These are phyloP conservation scores for Peromyscus eremicus DNA, from an alignment of 2,797 vertebrate genomes.

Conservation along the genomic window DNA sequence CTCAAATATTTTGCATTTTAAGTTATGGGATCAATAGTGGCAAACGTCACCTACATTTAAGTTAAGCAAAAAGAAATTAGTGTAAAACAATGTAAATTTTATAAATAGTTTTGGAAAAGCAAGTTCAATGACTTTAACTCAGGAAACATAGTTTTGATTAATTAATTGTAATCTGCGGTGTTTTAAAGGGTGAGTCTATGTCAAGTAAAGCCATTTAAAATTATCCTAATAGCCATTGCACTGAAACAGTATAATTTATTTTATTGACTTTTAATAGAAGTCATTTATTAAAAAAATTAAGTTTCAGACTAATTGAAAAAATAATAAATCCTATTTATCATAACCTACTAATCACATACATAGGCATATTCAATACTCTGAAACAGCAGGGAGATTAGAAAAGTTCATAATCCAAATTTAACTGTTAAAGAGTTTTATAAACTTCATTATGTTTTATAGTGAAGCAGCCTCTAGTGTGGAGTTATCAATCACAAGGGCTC, in stretches of 20 bases:
- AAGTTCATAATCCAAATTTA: constrained; percentile 12
- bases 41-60: constrained; percentile 22
- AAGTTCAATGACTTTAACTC: background rate
- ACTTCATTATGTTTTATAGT: constrained; percentile 74
- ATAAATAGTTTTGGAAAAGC: background rate
- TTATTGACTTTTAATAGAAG: constrained; percentile 60
- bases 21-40: background rate
- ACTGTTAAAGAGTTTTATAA: constrained; percentile 67
- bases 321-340: constrained; percentile 27
- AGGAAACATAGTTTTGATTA: constrained; percentile 1
- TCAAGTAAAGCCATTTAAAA: background rate
- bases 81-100: constrained; percentile 14
- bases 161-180: background rate
- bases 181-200: constrained; percentile 18
- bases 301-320: background rate
- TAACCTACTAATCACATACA: background rate
- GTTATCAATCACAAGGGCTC: constrained; percentile 77
- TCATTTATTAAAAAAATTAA: background rate
- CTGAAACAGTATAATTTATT: background rate
- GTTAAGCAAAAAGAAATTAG: background rate
- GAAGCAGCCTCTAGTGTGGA: constrained; percentile 49
- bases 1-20: constrained; percentile 14
- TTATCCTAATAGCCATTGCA: background rate
- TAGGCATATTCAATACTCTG: constrained; percentile 18
- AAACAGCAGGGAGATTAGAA: background rate